Percentiles rank a stretch among this genome's conserved stretches.
Evolutionary conservation across 2,888 invertebrate species (phyloP).

Genomic region (Biston stratarius): DNA sequence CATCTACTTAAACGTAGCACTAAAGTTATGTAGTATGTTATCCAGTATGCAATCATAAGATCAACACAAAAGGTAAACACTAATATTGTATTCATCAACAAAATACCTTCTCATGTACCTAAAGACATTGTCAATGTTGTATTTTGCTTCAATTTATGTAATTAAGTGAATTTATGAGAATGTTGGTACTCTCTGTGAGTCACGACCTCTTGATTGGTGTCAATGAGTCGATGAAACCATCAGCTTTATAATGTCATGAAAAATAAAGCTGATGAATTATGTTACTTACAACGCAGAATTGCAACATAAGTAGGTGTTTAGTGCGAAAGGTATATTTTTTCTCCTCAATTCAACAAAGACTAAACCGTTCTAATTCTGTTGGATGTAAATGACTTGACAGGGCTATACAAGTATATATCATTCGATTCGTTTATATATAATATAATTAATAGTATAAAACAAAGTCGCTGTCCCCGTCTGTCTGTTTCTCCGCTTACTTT

Average conservation of each 20-base stretch:
- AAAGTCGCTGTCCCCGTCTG: too few relatives aligned
- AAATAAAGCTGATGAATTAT: neutral
- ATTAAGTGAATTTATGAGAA: constrained; percentile 69
- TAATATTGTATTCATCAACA: constrained; percentile 7
- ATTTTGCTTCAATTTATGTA: constrained; percentile 56
- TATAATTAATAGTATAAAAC: too few relatives aligned
- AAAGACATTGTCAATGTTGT: constrained; percentile 8
- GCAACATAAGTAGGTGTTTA: too few relatives aligned
- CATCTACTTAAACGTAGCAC: too few relatives aligned
- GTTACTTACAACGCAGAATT: too few relatives aligned
- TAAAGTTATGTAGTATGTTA: too few relatives aligned
- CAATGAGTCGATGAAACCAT: constrained; percentile 51
- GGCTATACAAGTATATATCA: neutral
- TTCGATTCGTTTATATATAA: neutral
- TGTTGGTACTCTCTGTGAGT: constrained; percentile 54
- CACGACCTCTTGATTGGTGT: constrained; percentile 71
- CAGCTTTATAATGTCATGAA: constrained; percentile 52
- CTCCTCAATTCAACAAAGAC: neutral
- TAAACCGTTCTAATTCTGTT: too few relatives aligned
- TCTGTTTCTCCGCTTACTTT: too few relatives aligned
- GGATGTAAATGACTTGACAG: neutral
- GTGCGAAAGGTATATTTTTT: too few relatives aligned
- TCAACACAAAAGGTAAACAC: too few relatives aligned
- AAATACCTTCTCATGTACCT: constrained; percentile 4
- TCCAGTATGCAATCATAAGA: too few relatives aligned